Evolutionary conservation across 2,888 invertebrate genomes (phyloP), one percentile per base, ranked within the genome.

Genomic region (Halocaridina rubra): DNA sequence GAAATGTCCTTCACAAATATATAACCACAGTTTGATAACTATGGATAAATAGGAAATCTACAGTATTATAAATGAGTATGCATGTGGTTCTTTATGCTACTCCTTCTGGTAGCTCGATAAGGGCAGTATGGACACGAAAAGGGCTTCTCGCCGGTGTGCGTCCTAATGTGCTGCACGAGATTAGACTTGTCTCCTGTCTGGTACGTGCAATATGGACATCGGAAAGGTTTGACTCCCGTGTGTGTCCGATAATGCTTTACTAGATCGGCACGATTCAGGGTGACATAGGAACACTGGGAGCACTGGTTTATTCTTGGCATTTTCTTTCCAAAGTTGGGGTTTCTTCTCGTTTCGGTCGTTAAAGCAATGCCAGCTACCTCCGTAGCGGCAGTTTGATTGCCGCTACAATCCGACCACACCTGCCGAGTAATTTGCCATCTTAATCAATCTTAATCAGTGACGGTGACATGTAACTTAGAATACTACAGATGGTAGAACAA

Each of bases 161-260:
- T 78, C 13, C 78, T 22, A 13, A 33, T 78, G n/a, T 78, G 78
- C 27, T 78, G 30, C 22, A 61, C 29, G 8, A 76, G 30, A 29
- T 76, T 53, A 27, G 53, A 53, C n/a, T 27, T 76, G 3, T 46
- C 57, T 53, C 46, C 57, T 7, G 76, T 53, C 8, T 76, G 76
- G 30, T 76, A 53, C 24, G 59, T 24, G 30, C 76, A 76, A 29
- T 76, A 57, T 29, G 53, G 76, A 30, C 76, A 76, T 10, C 53
- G 30, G 57, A 57, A 76, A 10, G 76, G 76, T 19, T 76, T 76
- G 27, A 53, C 76, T 30, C 76, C 76, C 3, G 76, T 76, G 59
- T 76, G 76, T 53, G 76, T 76, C 16, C 76, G 76, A 22, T 76
- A 76, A 76, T 76, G 84, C 69, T 64, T 24, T 69, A 33, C 76